Base-by-base conservation (phyloP, 2,113 vertebrate species). In the Pterocles burchelli region DNA sequence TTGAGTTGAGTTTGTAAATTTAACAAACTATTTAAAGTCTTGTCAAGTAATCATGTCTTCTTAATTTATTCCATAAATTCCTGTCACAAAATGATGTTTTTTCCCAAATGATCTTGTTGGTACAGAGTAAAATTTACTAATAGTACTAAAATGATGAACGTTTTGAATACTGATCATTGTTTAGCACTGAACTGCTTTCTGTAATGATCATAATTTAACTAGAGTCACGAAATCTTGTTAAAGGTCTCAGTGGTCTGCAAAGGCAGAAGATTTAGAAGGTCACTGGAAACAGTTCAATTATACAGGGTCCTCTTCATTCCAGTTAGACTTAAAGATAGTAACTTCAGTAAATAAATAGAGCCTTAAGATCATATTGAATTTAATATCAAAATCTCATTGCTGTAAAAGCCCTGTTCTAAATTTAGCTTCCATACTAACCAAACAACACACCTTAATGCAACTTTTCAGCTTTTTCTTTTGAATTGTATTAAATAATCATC, bases 41-140 rank as follows among this genome's bases (percentile, higher is more conserved):
- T 90, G 52, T 28, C 58, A 88, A 61, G 34, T 45, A 66, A 83
- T 86, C 41, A 51, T 66, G 12, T 12, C 31, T 70, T 89, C 33
- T 61, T 76, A 92, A 85, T 76, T 88, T 0, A 52, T 92, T 79
- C 54, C 28, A 75, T 66, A 86, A 86, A 89, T 70, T 93, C 29
- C 31, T 82, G 24, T 70, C 72, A 92, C n/a, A 90, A 96, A 90
- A 43, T 25, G 13, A 6, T 51, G 21, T 33, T 92, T 90, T 88
- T 83, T 26, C 54, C 67, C 48, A 73, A 84, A 80, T 65, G 22
- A 48, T 89, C 38, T 82, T 58, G 29, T 76, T 4, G 10, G 36
- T 73, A 62, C 36, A 54, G 45, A 79, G 43, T 59, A 68, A 82
- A 85, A 91, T 92, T 92, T 95, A 92, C 49, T 84, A 86, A 79